phyloP scores from a whole-genome alignment of 2,888 invertebrate genomes.

The Melanotus villosus region DNA sequence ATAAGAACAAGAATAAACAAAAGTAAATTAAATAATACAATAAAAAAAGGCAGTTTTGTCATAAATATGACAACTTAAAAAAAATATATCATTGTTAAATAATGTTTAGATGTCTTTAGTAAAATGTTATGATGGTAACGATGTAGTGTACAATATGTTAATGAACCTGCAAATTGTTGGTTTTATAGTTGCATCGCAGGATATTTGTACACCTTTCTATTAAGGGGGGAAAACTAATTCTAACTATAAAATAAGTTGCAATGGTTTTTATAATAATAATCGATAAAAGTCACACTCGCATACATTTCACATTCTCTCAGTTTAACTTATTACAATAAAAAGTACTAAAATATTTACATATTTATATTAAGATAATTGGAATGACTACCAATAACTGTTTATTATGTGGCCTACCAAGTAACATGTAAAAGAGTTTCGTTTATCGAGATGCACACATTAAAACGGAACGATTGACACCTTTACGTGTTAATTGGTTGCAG shows the following conservation, averaged over 20 bases:
- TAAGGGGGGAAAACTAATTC: background rate
- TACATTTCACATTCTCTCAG: background rate
- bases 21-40: conserved; percentile 20
- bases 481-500: too few species aligned
- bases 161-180: too few species aligned
- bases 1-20: conserved; percentile 12
- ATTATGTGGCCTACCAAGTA: too few species aligned
- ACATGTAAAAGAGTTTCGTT: too few species aligned
- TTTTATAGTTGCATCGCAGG: too few species aligned
- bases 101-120: background rate
- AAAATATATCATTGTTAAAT: background rate
- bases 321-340: too few species aligned
- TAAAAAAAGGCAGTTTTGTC: conserved; percentile 15
- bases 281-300: background rate
- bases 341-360: background rate
- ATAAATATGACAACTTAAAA: conserved; percentile 1
- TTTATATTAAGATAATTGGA: conserved; percentile 2
- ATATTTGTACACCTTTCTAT: too few species aligned
- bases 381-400: background rate
- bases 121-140: conserved; percentile 6
- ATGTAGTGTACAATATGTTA: background rate
- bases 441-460: too few species aligned
- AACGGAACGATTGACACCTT: too few species aligned
- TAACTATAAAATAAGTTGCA: background rate
- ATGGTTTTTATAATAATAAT: background rate